Percentiles rank a stretch among this genome's conserved stretches.
Conservation (phyloP, 2,888 invertebrate genomes). For the Drosophila multiciliata region DNA sequence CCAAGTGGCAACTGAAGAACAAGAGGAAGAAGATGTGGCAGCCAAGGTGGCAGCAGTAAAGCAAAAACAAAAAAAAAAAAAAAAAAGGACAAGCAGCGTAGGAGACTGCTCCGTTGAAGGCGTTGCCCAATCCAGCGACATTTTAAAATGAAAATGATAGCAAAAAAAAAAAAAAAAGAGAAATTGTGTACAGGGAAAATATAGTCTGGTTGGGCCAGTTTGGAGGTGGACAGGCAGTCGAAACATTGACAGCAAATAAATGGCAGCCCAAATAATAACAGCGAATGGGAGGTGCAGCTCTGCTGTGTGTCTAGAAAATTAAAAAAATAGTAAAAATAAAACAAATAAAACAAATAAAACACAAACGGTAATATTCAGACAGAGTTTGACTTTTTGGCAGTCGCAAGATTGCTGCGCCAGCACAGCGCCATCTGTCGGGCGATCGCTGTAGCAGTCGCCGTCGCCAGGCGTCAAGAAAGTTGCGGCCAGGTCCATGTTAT, state of each 20-base stretch:
- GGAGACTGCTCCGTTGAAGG: conserved; percentile 58
- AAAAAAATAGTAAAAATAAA: conserved; percentile 14
- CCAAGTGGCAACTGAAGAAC: conserved; percentile 30
- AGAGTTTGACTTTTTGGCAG: conserved; percentile 34
- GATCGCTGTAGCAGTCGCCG: conserved; percentile 11
- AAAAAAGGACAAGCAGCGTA: conserved; percentile 45
- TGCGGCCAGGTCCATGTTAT: conserved; percentile 9
- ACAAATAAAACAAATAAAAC: conserved; percentile 2
- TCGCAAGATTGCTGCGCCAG: conserved; percentile 18
- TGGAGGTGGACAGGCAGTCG: conserved; percentile 48
- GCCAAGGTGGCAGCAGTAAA: conserved; percentile 12
- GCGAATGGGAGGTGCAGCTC: conserved; percentile 72
- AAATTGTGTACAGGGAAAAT: conserved; percentile 9
- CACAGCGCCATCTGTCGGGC: conserved; percentile 52
- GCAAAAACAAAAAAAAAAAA: neutral
- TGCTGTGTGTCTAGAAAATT: conserved; percentile 22
- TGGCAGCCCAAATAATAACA: conserved; percentile 82
- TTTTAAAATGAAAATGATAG: conserved; percentile 82
- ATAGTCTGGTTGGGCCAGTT: conserved; percentile 16
- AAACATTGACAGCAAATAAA: conserved; percentile 83
- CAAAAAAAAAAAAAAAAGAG: conserved; percentile 32
- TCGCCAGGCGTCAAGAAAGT: conserved; percentile 40
- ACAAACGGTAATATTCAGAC: conserved; percentile 36
- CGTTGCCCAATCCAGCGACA: conserved; percentile 65
- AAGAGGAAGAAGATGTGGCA: conserved; percentile 16